These are phyloP conservation scores for Choloepus didactylus DNA, from an alignment of 2,797 vertebrate species.

Conservation along the genomic window DNA sequence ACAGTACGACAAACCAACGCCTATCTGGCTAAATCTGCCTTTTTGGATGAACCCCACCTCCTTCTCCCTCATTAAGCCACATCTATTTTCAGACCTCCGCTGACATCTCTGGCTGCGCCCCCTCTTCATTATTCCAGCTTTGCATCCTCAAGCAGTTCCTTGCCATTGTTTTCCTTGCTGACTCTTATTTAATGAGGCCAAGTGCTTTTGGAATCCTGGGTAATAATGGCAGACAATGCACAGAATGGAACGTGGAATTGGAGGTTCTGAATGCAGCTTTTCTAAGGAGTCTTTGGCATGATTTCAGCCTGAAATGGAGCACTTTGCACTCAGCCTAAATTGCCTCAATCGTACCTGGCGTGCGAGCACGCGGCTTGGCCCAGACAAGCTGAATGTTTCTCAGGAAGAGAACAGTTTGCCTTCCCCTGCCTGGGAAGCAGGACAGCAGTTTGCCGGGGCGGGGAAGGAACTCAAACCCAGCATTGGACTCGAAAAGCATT, in stretches of 20 bases:
- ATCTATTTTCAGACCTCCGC: constrained; percentile 61
- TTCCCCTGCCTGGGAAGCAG: background rate
- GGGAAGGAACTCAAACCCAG: background rate
- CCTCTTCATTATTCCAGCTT: background rate
- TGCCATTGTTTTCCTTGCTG: constrained; percentile 49
- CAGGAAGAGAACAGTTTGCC: background rate
- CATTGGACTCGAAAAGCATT: background rate
- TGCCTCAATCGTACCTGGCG: constrained; percentile 29
- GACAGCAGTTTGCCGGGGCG: background rate
- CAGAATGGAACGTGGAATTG: constrained; percentile 7
- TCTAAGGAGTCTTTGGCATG: constrained; percentile 30
- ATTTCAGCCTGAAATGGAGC: constrained; percentile 72
- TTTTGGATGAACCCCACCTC: background rate
- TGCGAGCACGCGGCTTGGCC: background rate
- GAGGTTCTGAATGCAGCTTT: constrained; percentile 58
- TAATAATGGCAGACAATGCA: constrained; percentile 47
- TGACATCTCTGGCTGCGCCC: background rate
- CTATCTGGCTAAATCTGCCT: constrained; percentile 5
- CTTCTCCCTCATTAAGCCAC: background rate
- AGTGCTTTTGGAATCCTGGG: constrained; percentile 75
- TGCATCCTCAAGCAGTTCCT: constrained; percentile 23
- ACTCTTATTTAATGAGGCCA: constrained; percentile 45
- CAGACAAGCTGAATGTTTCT: background rate
- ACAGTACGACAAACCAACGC: background rate
- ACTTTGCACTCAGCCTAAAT: constrained; percentile 65